phyloP scores from a whole-genome alignment of 2,888 invertebrate genomes.

The Rambutsinella grinnellia region DNA sequence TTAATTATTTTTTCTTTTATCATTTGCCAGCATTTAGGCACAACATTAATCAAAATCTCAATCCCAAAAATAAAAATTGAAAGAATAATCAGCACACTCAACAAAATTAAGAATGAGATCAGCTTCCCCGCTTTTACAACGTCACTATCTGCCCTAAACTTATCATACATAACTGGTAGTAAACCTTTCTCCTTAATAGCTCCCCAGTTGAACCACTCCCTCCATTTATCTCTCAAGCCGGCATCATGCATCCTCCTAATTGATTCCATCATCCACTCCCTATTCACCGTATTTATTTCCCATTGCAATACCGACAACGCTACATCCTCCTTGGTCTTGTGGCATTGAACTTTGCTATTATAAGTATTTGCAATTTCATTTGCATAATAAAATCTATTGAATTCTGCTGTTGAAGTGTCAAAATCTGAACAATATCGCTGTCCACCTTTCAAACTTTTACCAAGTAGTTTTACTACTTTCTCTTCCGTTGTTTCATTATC shows the following conservation, averaged over 20 bases:
- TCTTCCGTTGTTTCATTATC: too few species aligned
- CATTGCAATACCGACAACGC: background rate
- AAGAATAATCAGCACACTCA: too few species aligned
- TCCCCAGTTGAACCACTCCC: background rate
- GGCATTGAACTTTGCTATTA: background rate
- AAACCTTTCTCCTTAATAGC: background rate
- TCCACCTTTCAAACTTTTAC: too few species aligned
- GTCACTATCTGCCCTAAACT: too few species aligned
- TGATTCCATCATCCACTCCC: background rate
- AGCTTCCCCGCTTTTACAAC: too few species aligned
- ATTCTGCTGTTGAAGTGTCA: background rate
- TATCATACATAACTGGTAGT: too few species aligned
- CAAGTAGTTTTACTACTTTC: too few species aligned
- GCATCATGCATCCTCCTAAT: background rate
- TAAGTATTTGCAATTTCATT: background rate
- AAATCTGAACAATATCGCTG: background rate
- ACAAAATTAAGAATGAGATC: too few species aligned
- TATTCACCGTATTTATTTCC: background rate
- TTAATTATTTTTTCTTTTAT: too few species aligned
- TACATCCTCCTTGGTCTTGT: background rate
- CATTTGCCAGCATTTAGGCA: too few species aligned
- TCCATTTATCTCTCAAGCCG: background rate
- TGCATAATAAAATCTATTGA: background rate
- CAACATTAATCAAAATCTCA: too few species aligned
- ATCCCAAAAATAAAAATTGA: too few species aligned